Conservation (phyloP, 2,113 vertebrate genomes). For the Eubucco bourcierii region DNA sequence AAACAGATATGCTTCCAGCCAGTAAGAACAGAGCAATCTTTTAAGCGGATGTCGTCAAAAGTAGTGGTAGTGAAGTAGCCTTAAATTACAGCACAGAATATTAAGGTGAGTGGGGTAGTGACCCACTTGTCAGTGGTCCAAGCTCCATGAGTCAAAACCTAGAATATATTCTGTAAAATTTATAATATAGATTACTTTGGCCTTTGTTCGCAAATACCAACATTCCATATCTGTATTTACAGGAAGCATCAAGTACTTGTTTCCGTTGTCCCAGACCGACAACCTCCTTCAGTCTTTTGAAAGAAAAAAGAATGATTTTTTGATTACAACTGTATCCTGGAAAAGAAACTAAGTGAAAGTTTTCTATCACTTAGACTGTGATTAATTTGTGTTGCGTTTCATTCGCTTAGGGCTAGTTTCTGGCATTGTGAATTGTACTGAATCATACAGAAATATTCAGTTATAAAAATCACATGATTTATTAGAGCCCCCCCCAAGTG, state of each 20-base stretch:
- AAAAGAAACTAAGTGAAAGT: constrained; percentile 46
- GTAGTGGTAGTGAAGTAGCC: neutral
- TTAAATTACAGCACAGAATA: neutral
- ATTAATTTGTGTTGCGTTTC: constrained; percentile 57
- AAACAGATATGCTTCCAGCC: neutral
- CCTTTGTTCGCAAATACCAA: constrained; percentile 24
- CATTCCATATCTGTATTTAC: constrained; percentile 47
- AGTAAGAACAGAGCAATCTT: neutral
- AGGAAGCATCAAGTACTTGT: constrained; percentile 17
- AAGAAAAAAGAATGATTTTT: constrained; percentile 51
- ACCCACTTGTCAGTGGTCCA: neutral
- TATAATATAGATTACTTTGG: neutral
- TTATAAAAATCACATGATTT: constrained; percentile 37
- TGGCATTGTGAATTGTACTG: constrained; percentile 50
- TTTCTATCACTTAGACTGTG: constrained; percentile 55
- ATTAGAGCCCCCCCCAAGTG: neutral
- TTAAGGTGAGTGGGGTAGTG: neutral
- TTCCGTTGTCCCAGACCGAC: constrained; percentile 26
- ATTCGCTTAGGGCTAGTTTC: constrained; percentile 54
- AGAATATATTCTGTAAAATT: constrained; percentile 19
- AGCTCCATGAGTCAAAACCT: neutral
- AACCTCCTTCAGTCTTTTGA: constrained; percentile 14
- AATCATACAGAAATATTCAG: constrained; percentile 37
- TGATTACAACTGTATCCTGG: constrained; percentile 7
- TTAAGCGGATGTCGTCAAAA: neutral